phyloP scores from a whole-genome alignment of 2,797 vertebrate genomes.

The Lacerta agilis region DNA sequence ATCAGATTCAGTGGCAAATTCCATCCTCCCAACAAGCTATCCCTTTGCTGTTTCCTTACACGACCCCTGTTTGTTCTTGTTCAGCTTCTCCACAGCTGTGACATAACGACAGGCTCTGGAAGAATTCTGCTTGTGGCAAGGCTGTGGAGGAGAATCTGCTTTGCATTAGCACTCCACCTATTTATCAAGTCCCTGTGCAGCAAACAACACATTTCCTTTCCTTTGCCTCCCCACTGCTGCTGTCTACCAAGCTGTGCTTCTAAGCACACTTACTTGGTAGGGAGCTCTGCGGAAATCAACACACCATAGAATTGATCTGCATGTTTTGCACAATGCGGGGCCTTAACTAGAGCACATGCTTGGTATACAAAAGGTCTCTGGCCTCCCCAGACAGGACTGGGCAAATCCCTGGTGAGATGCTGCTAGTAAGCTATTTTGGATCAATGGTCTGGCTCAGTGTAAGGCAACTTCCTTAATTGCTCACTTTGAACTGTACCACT shows the following conservation, averaged over 20 bases:
- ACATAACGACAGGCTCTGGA: slow-evolving; percentile 66
- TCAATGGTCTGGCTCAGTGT: too few species aligned
- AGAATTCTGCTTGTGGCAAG: slow-evolving; percentile 71
- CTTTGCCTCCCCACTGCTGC: neutral
- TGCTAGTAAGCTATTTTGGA: too few species aligned
- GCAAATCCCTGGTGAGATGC: too few species aligned
- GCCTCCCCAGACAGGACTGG: too few species aligned
- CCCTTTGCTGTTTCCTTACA: slow-evolving; percentile 61
- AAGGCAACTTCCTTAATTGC: too few species aligned
- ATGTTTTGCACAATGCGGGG: neutral
- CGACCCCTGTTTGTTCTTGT: slow-evolving; percentile 64
- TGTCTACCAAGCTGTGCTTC: neutral
- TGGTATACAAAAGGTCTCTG: neutral
- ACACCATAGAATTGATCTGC: neutral
- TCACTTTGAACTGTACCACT: too few species aligned
- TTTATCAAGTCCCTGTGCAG: slow-evolving; percentile 52
- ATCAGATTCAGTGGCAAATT: slow-evolving; percentile 61
- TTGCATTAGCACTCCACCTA: slow-evolving; percentile 64
- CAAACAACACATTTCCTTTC: neutral
- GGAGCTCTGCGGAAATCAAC: neutral
- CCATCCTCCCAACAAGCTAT: slow-evolving; percentile 11
- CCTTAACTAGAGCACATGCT: neutral
- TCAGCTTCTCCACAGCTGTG: slow-evolving; percentile 61
- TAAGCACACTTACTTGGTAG: neutral
- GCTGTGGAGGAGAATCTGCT: slow-evolving; percentile 65